Evolutionary conservation across 30 jellyfish, hydroid and myxozoan genomes (phyloP).

Genomic region (Aurelia coerulea): DNA sequence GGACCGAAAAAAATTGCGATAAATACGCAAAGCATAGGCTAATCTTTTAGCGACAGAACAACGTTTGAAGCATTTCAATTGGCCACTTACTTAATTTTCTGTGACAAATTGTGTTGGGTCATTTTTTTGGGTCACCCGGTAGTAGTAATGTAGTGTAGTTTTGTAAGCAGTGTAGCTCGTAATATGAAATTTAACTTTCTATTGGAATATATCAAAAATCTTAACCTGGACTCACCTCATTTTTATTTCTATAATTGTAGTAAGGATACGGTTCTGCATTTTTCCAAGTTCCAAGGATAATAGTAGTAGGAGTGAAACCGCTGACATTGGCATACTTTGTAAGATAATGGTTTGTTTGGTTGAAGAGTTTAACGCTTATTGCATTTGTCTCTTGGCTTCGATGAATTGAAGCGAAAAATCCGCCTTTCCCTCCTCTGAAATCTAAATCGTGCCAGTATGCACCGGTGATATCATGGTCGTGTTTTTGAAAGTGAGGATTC

Average conservation of each 20-base stretch:
- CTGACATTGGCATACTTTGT: slow-evolving; percentile 29
- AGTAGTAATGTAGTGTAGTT: too few species aligned
- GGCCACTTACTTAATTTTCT: too few species aligned
- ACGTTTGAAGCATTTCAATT: too few species aligned
- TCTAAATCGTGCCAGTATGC: slow-evolving; percentile 58
- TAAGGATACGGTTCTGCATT: slow-evolving; percentile 54
- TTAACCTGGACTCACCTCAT: slow-evolving; percentile 5
- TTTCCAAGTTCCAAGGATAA: slow-evolving; percentile 51
- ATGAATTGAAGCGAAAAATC: slow-evolving; percentile 26
- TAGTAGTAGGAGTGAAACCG: slow-evolving; percentile 24
- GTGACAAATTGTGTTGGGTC: too few species aligned
- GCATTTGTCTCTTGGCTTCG: slow-evolving; percentile 9
- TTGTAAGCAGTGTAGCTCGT: too few species aligned
- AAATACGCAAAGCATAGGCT: too few species aligned
- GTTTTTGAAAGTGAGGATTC: slow-evolving; percentile 4
- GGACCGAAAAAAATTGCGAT: too few species aligned
- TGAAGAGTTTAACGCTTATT: slow-evolving; percentile 26
- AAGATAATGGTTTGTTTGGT: slow-evolving; percentile 32
- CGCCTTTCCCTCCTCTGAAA: slow-evolving; percentile 40
- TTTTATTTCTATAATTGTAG: neutral
- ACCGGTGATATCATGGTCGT: slow-evolving; percentile 6
- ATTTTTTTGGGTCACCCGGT: too few species aligned
- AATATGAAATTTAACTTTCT: too few species aligned
- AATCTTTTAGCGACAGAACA: too few species aligned
- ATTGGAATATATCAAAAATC: too few species aligned